Conservation (phyloP, 2,888 invertebrate species). For the Drosophila monieri region DNA sequence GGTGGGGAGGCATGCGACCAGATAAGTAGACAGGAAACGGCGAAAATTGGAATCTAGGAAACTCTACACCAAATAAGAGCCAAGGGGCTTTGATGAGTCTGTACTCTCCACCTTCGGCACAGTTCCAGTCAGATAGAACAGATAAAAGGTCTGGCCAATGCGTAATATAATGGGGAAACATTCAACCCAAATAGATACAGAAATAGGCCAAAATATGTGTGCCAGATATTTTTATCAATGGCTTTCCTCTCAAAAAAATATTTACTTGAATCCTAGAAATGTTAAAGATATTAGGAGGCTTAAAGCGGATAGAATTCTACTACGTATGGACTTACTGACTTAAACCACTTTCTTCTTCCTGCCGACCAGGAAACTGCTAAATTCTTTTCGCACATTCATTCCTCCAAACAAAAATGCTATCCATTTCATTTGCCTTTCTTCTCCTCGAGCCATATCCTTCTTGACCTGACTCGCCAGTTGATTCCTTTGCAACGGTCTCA, state of each 20-base stretch:
- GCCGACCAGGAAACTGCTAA: conserved; percentile 21
- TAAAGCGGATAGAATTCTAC: background rate
- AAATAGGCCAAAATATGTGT: conserved; percentile 19
- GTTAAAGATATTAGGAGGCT: background rate
- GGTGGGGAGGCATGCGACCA: conserved; percentile 2
- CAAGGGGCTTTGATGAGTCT: background rate
- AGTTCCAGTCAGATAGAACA: conserved; percentile 11
- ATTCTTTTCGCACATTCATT: conserved; percentile 34
- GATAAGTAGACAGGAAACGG: conserved; percentile 33
- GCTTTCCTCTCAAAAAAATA: background rate
- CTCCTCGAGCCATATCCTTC: conserved; percentile 30
- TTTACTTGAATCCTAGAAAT: background rate
- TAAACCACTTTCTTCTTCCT: conserved; percentile 4
- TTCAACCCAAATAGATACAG: conserved; percentile 40
- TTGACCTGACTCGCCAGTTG: conserved; percentile 57
- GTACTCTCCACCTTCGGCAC: background rate
- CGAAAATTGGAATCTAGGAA: conserved; percentile 21
- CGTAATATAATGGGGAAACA: conserved; percentile 24
- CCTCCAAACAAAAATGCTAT: conserved; percentile 23
- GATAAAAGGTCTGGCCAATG: conserved; percentile 18
- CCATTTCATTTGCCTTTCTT: conserved; percentile 28
- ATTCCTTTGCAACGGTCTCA: conserved; percentile 10
- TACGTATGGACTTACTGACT: conserved; percentile 7
- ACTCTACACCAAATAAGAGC: conserved; percentile 1
- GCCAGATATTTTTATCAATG: conserved; percentile 9